Percentiles rank a stretch among this genome's conserved stretches.
These are phyloP conservation scores for Carassius auratus DNA, from an alignment of 2,113 vertebrate species.

Conservation along the genomic window DNA sequence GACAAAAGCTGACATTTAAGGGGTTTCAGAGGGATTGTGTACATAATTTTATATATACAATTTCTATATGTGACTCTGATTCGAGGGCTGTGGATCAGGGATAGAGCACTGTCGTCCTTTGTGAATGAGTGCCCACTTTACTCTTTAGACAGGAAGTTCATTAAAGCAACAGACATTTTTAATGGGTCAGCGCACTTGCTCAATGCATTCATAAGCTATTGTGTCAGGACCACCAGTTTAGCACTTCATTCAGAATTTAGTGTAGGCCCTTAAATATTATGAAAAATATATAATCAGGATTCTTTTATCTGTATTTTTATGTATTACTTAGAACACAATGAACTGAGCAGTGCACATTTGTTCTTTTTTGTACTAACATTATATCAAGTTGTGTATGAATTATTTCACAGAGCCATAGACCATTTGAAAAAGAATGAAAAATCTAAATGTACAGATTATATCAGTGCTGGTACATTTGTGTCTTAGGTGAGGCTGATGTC, in stretches of 20 bases:
- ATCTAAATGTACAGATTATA: background rate
- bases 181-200: constrained; percentile 60
- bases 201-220: constrained; percentile 59
- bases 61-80: background rate
- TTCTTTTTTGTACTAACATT: background rate
- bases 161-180: constrained; percentile 65
- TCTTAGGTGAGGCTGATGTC: background rate
- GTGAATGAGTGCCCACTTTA: constrained; percentile 21
- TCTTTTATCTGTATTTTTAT: background rate
- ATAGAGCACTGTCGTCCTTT: background rate
- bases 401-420: background rate
- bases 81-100: constrained; percentile 20
- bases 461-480: constrained; percentile 9
- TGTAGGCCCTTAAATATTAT: background rate
- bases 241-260: constrained; percentile 50
- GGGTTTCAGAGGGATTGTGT: background rate
- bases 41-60: background rate
- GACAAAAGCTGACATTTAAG: background rate
- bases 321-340: background rate
- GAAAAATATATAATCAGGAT: background rate
- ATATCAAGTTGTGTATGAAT: background rate
- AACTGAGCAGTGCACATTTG: background rate
- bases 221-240: constrained; percentile 50
- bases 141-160: constrained; percentile 62
- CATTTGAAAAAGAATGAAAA: background rate